Percentiles rank a stretch among this genome's conserved stretches.
Evolutionary conservation across 2,888 invertebrate genomes (phyloP).

Genomic region (Sarcophaga subvicina): DNA sequence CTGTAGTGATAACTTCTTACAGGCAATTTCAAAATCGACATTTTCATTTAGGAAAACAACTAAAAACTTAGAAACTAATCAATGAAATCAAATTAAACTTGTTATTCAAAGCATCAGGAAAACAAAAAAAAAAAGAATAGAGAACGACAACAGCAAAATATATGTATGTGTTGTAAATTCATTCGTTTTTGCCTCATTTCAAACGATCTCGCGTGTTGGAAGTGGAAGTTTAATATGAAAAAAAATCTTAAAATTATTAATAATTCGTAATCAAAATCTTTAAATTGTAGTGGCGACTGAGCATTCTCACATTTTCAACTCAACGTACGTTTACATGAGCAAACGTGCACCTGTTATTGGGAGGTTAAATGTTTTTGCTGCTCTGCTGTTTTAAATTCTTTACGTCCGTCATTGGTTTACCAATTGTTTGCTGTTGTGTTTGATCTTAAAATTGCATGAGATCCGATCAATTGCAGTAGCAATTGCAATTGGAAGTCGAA

Average conservation of each 20-base stretch:
- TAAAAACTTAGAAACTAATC: constrained; percentile 13
- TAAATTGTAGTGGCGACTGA: constrained; percentile 17
- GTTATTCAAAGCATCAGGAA: constrained; percentile 34
- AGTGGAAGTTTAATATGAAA: neutral
- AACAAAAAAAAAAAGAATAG: neutral
- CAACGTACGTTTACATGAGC: neutral
- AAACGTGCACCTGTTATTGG: constrained; percentile 12
- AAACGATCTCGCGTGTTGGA: constrained; percentile 7
- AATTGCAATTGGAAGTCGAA: constrained; percentile 15
- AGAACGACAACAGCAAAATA: constrained; percentile 34
- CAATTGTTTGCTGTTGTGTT: neutral
- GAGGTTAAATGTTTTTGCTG: neutral
- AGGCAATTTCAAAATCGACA: neutral
- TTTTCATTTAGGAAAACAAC: constrained; percentile 33
- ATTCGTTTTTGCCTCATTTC: neutral
- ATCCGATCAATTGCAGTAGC: constrained; percentile 9
- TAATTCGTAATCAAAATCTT: neutral
- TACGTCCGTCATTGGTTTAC: neutral
- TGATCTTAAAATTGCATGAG: constrained; percentile 10
- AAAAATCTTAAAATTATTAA: constrained; percentile 1
- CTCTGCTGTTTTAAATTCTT: neutral
- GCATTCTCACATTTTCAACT: neutral
- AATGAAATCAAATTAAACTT: constrained; percentile 47
- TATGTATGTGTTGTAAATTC: constrained; percentile 26
- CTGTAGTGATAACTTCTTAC: constrained; percentile 7